Evolutionary conservation across 2,113 vertebrate genomes (phyloP).

Genomic region (Ariopsis seemanni): DNA sequence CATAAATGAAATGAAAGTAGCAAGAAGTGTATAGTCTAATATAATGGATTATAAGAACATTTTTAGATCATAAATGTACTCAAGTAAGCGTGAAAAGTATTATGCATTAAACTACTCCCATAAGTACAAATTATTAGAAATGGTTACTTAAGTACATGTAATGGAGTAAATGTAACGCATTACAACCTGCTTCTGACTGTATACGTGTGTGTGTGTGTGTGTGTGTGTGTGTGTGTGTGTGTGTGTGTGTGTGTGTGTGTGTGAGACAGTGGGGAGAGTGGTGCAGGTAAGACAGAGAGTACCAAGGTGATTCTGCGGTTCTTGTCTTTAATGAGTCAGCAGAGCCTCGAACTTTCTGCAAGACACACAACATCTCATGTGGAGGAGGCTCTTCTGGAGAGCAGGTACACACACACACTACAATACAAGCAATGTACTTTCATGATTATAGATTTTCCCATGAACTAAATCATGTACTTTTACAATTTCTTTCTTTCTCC

Average conservation of each 20-base stretch:
- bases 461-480: neutral
- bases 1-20: too few relatives aligned
- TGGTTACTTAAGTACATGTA: too few relatives aligned
- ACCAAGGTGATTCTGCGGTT: constrained; percentile 95
- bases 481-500: neutral
- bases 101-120: too few relatives aligned
- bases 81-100: too few relatives aligned
- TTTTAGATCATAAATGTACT: too few relatives aligned
- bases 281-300: constrained; percentile 96
- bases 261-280: constrained; percentile 89
- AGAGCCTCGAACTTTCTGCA: constrained; percentile 79
- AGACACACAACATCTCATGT: constrained; percentile 82
- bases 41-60: too few relatives aligned
- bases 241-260: constrained; percentile 29
- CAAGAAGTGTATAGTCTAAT: too few relatives aligned
- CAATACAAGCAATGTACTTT: constrained; percentile 5
- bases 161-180: too few relatives aligned
- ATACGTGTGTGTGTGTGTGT: constrained; percentile 4
- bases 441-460: neutral
- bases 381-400: constrained; percentile 91
- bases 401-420: constrained; percentile 77
- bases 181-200: too few relatives aligned
- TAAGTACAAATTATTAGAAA: too few relatives aligned
- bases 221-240: constrained; percentile 38
- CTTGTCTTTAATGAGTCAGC: constrained; percentile 91